Evolutionary conservation across 1,140 invertebrate genomes (phyloP).

Genomic region (Eupristina koningsbergeri): DNA sequence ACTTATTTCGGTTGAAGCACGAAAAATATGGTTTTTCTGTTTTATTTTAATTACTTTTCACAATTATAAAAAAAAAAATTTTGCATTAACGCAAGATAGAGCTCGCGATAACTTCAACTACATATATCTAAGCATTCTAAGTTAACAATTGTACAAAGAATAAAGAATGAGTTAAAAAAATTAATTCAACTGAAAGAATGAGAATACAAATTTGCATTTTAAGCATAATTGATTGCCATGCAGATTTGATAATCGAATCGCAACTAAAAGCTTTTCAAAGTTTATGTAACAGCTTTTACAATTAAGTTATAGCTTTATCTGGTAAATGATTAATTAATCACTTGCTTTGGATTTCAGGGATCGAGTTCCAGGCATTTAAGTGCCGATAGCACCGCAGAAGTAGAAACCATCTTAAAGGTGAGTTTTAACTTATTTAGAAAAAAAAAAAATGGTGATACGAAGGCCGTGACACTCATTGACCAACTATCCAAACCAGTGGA

Average conservation of each 20-base stretch:
- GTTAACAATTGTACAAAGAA: not conserved
- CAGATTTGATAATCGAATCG: constrained; percentile 38
- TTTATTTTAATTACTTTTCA: too few species aligned
- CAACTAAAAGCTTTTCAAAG: constrained; percentile 43
- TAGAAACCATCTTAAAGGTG: constrained; percentile 68
- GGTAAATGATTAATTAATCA: constrained; percentile 43
- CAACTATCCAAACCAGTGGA: not conserved
- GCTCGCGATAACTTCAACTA: too few species aligned
- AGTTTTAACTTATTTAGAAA: constrained; percentile 7
- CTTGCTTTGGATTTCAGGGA: constrained; percentile 57
- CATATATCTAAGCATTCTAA: not conserved
- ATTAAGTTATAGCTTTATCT: constrained; percentile 19
- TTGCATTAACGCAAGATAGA: too few species aligned
- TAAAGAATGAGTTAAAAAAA: not conserved
- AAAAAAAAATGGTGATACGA: not conserved
- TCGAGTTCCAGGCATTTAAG: constrained; percentile 55
- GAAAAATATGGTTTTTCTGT: too few species aligned
- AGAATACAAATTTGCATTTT: constrained; percentile 34
- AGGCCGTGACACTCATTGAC: not conserved
- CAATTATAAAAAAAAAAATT: too few species aligned
- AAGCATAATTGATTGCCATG: constrained; percentile 25
- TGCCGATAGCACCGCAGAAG: constrained; percentile 59
- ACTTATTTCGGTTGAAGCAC: too few species aligned
- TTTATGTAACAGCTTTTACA: constrained; percentile 10
- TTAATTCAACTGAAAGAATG: not conserved